phyloP scores from a whole-genome alignment of 2,888 invertebrate species.

The Lasioglossum leucozonium region DNA sequence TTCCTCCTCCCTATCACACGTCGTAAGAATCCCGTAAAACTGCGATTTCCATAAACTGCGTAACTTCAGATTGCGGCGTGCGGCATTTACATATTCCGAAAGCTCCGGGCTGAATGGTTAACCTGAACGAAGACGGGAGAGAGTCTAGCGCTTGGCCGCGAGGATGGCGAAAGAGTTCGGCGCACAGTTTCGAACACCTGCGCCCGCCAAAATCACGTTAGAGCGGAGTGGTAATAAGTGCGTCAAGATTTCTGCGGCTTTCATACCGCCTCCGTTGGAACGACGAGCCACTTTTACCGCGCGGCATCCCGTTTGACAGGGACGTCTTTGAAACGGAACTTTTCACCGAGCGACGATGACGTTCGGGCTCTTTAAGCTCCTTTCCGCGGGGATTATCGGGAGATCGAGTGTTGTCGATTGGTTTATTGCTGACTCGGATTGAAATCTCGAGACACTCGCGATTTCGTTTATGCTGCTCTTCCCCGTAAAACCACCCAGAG shows the following conservation, averaged over 20 bases:
- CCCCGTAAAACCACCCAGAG: background rate
- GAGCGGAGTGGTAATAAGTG: conserved; percentile 46
- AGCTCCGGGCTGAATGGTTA: background rate
- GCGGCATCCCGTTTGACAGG: background rate
- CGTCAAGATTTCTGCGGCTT: conserved; percentile 17
- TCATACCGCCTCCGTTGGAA: background rate
- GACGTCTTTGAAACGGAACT: conserved; percentile 7
- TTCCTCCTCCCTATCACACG: background rate
- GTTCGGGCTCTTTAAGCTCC: background rate
- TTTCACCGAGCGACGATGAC: background rate
- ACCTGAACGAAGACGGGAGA: background rate
- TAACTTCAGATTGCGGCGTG: conserved; percentile 2
- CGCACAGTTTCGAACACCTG: conserved; percentile 38
- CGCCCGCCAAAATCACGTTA: conserved; percentile 8
- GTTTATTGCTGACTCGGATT: background rate
- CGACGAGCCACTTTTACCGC: background rate
- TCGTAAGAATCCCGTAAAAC: conserved; percentile 3
- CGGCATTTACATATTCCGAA: background rate
- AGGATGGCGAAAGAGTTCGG: background rate
- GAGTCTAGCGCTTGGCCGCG: background rate
- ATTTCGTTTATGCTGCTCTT: background rate
- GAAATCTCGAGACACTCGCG: background rate
- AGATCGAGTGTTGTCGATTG: conserved; percentile 8
- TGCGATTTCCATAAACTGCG: conserved; percentile 9
- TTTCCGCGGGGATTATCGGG: conserved; percentile 2